Evolutionary conservation across 2,888 invertebrate genomes (phyloP), one percentile per base, ranked within the genome.

Genomic region (Mythimna albipuncta): DNA sequence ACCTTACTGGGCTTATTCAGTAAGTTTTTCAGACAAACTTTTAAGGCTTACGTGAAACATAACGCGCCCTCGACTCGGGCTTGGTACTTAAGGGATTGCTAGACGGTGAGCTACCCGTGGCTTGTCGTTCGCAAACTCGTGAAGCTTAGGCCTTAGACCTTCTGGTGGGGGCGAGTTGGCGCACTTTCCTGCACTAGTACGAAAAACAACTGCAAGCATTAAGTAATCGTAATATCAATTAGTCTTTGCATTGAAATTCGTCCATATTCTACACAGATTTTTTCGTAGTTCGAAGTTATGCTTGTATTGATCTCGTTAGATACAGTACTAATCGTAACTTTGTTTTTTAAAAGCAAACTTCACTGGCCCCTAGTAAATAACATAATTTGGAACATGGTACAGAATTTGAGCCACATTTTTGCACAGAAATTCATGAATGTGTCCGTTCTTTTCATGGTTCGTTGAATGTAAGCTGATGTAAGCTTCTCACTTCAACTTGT

Each of bases 341-440:
- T 41, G 11, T 57, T 19, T 32, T 54, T 1, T 59, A 47, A 44
- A 57, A 77, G 55, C 19, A 57, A 69, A 62, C 6, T 19, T 9
- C 16, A 11, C 26, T n/a, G 62, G 21, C 26, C 50, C 11, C 19
- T 19, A 38, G 3, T 35, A 59, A 11, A 44, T 44, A 19, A 64
- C 19, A 44, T 38, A 19, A 64, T 79, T 61, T 41, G 52, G 35
- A 71, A 64, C 77, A 71, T 75, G 80, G 84, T 87, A 86, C 85
- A 84, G 79, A 81, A 63, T 75, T 72, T 77, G 62, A 81, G 74
- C 73, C 75, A 85, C 78, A 77, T 74, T 87, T 82, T 74, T 68
- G 69, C 71, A 73, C 64, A 69, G 65, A 74, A 79, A 79, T 75
- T 62, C 61, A 38, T 79, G 80, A 79, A 68, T 68, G 68, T 58